Percentiles rank a stretch among this genome's conserved stretches.
Conservation (phyloP, 2,797 vertebrate species). For the Falco columbarius region DNA sequence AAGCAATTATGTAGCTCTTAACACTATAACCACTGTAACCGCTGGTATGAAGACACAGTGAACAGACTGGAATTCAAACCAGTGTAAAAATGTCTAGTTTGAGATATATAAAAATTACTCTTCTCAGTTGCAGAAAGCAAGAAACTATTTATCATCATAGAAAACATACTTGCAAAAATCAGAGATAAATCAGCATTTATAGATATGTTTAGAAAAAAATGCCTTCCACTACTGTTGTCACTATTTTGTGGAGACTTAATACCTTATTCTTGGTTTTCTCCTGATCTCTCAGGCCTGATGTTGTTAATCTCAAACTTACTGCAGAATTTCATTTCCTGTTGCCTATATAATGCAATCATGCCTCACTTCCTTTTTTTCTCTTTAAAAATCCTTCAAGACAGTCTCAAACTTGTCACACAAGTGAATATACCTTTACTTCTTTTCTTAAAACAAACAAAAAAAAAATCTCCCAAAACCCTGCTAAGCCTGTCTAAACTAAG, state of each 20-base stretch:
- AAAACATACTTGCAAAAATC: not conserved
- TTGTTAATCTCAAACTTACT: not conserved
- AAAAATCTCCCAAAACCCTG: not conserved
- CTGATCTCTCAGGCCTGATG: not conserved
- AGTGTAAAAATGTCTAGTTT: not conserved
- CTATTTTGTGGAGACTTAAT: not conserved
- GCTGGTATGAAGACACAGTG: not conserved
- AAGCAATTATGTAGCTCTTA: not conserved
- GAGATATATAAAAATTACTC: not conserved
- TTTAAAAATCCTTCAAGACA: not conserved
- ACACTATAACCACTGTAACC: not conserved
- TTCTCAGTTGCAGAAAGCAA: not conserved
- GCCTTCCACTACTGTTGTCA: not conserved
- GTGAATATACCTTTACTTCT: not conserved
- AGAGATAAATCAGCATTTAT: not conserved
- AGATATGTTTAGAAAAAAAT: accelerated
- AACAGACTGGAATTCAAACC: not conserved
- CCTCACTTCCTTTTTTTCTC: not conserved
- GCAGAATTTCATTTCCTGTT: not conserved
- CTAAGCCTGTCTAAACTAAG: not conserved
- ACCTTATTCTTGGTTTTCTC: not conserved
- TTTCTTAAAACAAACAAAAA: not conserved
- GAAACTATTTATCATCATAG: not conserved
- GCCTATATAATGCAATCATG: not conserved
- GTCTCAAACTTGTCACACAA: not conserved